Evolutionary conservation across 2,888 invertebrate genomes (phyloP).

Genomic region (Plagodis pulveraria): DNA sequence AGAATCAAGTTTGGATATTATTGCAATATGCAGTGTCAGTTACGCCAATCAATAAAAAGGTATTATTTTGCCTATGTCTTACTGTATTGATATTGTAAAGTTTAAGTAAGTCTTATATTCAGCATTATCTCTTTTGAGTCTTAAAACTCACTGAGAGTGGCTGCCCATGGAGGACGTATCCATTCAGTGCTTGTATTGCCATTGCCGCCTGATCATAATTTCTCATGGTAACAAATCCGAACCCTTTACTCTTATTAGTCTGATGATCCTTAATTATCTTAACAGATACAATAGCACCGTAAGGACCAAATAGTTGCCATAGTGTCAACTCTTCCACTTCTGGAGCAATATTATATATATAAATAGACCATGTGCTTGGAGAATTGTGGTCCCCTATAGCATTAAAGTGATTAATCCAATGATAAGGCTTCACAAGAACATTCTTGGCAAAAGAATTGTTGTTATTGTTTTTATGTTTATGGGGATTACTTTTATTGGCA

Average conservation of each 20-base stretch:
- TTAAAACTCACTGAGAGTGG: slow-evolving; percentile 83
- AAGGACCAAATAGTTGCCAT: slow-evolving; percentile 83
- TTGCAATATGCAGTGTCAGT: slow-evolving; percentile 61
- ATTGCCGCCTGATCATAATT: slow-evolving; percentile 83
- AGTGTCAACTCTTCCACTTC: slow-evolving; percentile 82
- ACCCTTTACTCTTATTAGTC: slow-evolving; percentile 83
- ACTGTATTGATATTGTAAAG: slow-evolving; percentile 82
- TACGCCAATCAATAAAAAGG: slow-evolving; percentile 73
- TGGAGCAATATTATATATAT: slow-evolving; percentile 82
- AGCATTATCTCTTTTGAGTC: slow-evolving; percentile 84
- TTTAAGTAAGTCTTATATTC: slow-evolving; percentile 65
- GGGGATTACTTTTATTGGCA: slow-evolving; percentile 84
- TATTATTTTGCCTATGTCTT: slow-evolving; percentile 72
- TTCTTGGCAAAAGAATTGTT: slow-evolving; percentile 75
- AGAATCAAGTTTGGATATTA: slow-evolving; percentile 59
- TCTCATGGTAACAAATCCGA: slow-evolving; percentile 83
- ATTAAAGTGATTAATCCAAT: slow-evolving; percentile 82
- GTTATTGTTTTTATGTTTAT: slow-evolving; percentile 81
- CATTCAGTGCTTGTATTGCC: slow-evolving; percentile 83
- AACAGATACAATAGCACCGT: slow-evolving; percentile 84
- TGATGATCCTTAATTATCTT: slow-evolving; percentile 84
- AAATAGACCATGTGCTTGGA: slow-evolving; percentile 83
- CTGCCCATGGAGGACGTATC: slow-evolving; percentile 78
- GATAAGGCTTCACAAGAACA: slow-evolving; percentile 76
- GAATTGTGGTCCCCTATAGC: slow-evolving; percentile 79